phyloP scores from a whole-genome alignment of 2,888 invertebrate genomes.

The Lasioglossum figueresi region DNA sequence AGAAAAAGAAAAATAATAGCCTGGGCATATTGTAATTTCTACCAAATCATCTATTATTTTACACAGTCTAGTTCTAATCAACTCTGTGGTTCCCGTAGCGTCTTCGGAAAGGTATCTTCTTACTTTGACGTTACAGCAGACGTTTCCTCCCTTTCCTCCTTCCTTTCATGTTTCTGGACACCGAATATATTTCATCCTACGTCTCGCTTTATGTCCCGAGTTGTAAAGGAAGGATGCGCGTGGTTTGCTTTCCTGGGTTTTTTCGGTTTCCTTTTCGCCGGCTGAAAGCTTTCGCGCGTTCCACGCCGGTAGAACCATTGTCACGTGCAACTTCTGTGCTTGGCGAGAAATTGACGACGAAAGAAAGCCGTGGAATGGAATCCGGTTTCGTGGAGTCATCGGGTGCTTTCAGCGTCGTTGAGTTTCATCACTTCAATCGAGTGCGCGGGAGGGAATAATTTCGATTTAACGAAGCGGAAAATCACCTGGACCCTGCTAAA shows the following conservation, averaged over 20 bases:
- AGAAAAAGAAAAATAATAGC: too few relatives aligned
- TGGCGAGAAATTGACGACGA: not conserved
- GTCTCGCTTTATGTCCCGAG: not conserved
- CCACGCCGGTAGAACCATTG: conserved; percentile 20
- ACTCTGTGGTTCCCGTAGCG: not conserved
- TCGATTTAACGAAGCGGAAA: not conserved
- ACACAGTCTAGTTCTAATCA: not conserved
- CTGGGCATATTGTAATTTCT: too few relatives aligned
- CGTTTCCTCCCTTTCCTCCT: too few relatives aligned
- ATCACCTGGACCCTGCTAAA: not conserved
- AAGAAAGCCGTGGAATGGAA: conserved; percentile 19
- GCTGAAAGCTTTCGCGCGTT: conserved; percentile 36
- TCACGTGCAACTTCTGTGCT: conserved; percentile 30
- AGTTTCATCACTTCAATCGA: conserved; percentile 9
- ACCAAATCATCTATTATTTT: too few relatives aligned
- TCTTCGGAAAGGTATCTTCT: not conserved
- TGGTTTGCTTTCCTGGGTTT: conserved; percentile 9
- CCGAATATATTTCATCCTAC: conserved; percentile 1
- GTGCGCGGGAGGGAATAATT: conserved; percentile 10
- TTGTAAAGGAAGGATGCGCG: conserved; percentile 13
- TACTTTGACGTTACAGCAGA: not conserved
- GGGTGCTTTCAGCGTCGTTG: conserved; percentile 1
- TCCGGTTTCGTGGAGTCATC: not conserved
- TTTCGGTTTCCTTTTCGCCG: not conserved
- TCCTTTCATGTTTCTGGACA: conserved; percentile 39